Conservation (phyloP, 1,140 invertebrate species). For the Anadara kagoshimensis region DNA sequence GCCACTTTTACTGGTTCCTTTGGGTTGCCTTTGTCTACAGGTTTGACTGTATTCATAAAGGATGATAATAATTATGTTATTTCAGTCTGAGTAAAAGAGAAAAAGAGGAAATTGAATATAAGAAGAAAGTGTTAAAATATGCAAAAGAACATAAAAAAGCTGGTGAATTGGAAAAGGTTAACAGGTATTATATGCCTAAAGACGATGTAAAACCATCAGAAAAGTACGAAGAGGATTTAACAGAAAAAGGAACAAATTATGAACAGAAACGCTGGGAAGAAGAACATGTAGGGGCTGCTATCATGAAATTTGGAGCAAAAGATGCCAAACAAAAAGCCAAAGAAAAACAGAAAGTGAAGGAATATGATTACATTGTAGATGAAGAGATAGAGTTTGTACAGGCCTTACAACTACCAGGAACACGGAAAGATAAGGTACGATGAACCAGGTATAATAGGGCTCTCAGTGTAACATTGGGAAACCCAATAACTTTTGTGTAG, state of each 20-base stretch:
- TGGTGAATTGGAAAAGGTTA: constrained; percentile 88
- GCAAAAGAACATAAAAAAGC: constrained; percentile 98
- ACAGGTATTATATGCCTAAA: constrained; percentile 94
- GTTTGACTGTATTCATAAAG: neutral
- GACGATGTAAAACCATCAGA: constrained; percentile 78
- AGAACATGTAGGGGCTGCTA: constrained; percentile 95
- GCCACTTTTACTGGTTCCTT: no score
- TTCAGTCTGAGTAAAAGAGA: constrained; percentile 88
- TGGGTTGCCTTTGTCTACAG: neutral
- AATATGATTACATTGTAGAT: constrained; percentile 95
- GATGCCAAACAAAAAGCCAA: constrained; percentile 80
- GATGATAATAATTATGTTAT: neutral
- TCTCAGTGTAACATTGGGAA: no score
- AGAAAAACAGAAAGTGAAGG: constrained; percentile 77
- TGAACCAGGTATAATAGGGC: neutral
- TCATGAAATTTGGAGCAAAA: constrained; percentile 94
- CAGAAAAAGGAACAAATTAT: constrained; percentile 89
- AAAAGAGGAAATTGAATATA: constrained; percentile 88
- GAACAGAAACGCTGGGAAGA: constrained; percentile 99
- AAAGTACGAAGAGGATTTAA: constrained; percentile 89
- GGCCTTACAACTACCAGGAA: constrained; percentile 91
- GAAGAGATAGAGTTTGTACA: constrained; percentile 98
- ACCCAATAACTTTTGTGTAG: neutral
- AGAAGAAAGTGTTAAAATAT: constrained; percentile 91
- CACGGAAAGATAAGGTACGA: constrained; percentile 74